These are phyloP conservation scores for Azemiops feae DNA, from an alignment of 2,113 vertebrate species.

Conservation along the genomic window DNA sequence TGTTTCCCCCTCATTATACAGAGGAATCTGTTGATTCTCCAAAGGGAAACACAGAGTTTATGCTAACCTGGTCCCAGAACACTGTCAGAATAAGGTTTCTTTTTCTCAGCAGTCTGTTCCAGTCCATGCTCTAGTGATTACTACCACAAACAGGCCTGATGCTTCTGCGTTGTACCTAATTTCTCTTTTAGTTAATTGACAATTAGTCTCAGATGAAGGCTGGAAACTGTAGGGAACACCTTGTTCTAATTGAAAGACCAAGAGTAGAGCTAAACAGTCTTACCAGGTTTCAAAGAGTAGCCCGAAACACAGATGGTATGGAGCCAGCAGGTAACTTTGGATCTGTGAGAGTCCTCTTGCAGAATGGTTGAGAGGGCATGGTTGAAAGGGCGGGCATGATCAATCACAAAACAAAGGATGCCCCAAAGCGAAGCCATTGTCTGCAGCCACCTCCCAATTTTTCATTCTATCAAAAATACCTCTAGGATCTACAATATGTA, in stretches of 20 bases:
- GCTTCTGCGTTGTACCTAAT: background rate
- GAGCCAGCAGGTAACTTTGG: background rate
- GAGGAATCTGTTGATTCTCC: background rate
- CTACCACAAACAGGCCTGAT: background rate
- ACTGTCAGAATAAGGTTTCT: background rate
- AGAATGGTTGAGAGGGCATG: background rate
- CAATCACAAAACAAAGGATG: background rate
- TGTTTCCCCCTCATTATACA: background rate
- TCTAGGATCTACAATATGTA: background rate
- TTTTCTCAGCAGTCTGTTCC: background rate
- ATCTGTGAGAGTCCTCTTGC: background rate
- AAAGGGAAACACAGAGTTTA: background rate
- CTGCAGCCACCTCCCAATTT: background rate
- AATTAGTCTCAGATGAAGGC: constrained; percentile 16
- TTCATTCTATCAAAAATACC: background rate
- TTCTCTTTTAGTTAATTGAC: constrained; percentile 25
- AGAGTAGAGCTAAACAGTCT: background rate
- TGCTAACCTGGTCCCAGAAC: background rate
- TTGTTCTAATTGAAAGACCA: background rate
- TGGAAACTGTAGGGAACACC: background rate
- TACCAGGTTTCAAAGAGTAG: background rate
- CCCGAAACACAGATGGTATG: background rate
- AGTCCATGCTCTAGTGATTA: background rate
- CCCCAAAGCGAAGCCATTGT: background rate
- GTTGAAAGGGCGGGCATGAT: background rate